These are phyloP conservation scores for Cosmorhoe ocellata DNA, from an alignment of 2,888 invertebrate species.

Conservation along the genomic window DNA sequence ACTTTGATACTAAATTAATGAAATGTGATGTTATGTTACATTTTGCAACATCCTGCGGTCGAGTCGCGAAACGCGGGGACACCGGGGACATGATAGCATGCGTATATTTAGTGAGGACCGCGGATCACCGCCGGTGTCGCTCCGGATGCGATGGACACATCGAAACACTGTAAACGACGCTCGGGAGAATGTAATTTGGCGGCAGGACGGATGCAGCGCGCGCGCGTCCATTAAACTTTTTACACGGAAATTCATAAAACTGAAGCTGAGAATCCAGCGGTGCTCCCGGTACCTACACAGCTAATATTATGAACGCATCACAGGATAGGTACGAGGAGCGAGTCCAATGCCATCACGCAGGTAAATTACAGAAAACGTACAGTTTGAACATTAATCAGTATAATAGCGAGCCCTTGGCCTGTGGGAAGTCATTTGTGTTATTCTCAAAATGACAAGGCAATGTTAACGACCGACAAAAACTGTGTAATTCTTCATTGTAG, in stretches of 20 bases:
- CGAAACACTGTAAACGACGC: slow-evolving; percentile 6
- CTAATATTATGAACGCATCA: no score
- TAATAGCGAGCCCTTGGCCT: slow-evolving; percentile 33
- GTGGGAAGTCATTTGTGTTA: slow-evolving; percentile 31
- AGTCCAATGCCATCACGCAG: not conserved
- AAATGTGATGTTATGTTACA: slow-evolving; percentile 14
- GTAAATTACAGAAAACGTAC: slow-evolving; percentile 9
- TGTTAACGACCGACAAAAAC: slow-evolving; percentile 26
- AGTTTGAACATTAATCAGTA: slow-evolving; percentile 18
- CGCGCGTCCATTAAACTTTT: not conserved
- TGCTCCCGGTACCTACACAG: no score
- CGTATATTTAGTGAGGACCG: slow-evolving; percentile 5
- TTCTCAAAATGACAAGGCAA: slow-evolving; percentile 31
- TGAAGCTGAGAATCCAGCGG: not conserved
- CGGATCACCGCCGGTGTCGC: slow-evolving; percentile 12
- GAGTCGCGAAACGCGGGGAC: slow-evolving; percentile 19
- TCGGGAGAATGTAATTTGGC: slow-evolving; percentile 4
- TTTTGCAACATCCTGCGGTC: slow-evolving; percentile 28
- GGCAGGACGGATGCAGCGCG: not conserved
- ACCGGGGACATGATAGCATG: slow-evolving; percentile 21
- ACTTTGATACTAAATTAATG: slow-evolving; percentile 15
- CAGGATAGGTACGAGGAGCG: no score
- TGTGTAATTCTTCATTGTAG: slow-evolving; percentile 1
- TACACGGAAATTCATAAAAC: not conserved
- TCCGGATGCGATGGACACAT: slow-evolving; percentile 9